A percentile compares a stretch with the other conserved stretches of the same genome.
These are phyloP conservation scores for Ophiothrix spiculata DNA, from an alignment of 35 echinoderm and acorn worm genomes.

Conservation along the genomic window DNA sequence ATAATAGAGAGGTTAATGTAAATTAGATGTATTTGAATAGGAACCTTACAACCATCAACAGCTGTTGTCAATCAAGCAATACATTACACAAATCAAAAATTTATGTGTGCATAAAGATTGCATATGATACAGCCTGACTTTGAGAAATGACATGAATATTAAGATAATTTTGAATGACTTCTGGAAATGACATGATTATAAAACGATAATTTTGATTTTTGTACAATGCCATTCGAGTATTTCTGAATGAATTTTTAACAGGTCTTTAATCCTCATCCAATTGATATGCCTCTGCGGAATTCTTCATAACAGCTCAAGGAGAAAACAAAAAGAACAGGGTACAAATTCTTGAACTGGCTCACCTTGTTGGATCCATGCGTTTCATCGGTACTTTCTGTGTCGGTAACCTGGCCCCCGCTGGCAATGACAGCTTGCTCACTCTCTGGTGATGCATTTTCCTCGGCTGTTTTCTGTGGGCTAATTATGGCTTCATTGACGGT, in stretches of 20 bases:
- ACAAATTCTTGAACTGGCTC: background rate
- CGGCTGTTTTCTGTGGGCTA: background rate
- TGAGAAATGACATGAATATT: too few relatives aligned
- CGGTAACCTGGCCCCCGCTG: background rate
- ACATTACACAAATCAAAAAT: too few relatives aligned
- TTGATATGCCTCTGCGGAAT: background rate
- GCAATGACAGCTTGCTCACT: conserved; percentile 49
- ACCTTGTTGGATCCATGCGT: background rate
- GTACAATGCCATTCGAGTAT: too few relatives aligned
- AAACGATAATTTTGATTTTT: too few relatives aligned
- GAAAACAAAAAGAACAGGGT: background rate
- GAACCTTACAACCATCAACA: too few relatives aligned
- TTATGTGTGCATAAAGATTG: too few relatives aligned
- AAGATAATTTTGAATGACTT: too few relatives aligned
- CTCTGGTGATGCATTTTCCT: conserved; percentile 34
- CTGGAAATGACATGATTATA: too few relatives aligned
- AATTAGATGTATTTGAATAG: too few relatives aligned
- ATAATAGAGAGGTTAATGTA: too few relatives aligned
- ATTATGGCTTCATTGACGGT: background rate
- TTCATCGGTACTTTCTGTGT: background rate
- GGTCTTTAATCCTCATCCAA: background rate
- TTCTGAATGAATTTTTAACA: background rate
- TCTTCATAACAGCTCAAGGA: background rate
- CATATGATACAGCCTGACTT: too few relatives aligned
- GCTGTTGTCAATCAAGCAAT: too few relatives aligned